Percentiles rank a stretch among this genome's conserved stretches.
Evolutionary conservation across 2,888 invertebrate species (phyloP).

Genomic region (Frankliniella intonsa): DNA sequence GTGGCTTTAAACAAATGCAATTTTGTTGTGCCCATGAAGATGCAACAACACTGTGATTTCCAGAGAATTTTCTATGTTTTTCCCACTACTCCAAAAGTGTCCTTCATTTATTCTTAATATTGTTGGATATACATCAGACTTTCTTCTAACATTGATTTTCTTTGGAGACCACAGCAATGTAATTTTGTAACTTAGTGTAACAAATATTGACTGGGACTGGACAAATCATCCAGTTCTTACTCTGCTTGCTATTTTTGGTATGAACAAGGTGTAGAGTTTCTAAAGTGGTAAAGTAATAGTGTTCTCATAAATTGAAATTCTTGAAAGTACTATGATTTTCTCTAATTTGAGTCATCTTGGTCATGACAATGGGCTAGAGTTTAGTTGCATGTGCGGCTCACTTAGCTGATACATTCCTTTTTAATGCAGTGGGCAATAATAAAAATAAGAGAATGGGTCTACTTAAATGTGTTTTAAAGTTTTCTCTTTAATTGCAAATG

Average conservation of each 20-base stretch:
- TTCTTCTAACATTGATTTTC: no score
- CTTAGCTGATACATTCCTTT: neutral
- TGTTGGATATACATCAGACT: no score
- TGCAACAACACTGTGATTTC: neutral
- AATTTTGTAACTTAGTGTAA: neutral
- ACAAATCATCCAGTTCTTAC: neutral
- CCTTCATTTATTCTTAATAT: no score
- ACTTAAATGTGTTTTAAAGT: neutral
- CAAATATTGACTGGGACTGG: neutral
- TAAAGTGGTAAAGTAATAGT: neutral
- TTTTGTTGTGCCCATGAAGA: neutral
- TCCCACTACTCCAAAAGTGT: neutral
- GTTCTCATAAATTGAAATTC: neutral
- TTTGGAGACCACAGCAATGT: neutral
- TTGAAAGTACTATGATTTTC: neutral
- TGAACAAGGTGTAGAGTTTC: neutral
- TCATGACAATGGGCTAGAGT: neutral
- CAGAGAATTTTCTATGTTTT: neutral
- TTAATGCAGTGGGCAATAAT: conserved; percentile 20
- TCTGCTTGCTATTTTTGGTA: conserved; percentile 25
- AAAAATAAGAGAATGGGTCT: neutral
- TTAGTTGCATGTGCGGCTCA: neutral
- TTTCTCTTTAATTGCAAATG: neutral
- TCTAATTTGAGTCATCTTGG: neutral
- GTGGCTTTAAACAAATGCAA: neutral